These are phyloP conservation scores for Sarcophaga carnaria DNA, from an alignment of 2,888 invertebrate species.

Conservation along the genomic window DNA sequence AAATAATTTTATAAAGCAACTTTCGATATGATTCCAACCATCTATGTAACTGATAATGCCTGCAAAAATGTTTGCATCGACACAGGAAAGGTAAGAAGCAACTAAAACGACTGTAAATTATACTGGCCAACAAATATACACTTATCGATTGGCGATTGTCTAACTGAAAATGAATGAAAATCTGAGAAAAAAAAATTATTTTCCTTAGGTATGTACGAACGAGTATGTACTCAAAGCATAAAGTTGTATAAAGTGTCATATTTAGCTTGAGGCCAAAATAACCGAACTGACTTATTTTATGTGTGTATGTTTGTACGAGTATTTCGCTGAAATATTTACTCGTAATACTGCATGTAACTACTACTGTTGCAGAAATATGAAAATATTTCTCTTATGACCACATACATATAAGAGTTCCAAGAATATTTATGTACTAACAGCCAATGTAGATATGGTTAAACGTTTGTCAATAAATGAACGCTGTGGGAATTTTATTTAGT, in stretches of 20 bases:
- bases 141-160: background rate
- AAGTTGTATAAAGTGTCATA: constrained; percentile 60
- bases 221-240: constrained; percentile 33
- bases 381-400: background rate
- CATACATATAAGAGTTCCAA: background rate
- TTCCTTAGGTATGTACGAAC: background rate
- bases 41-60: no score
- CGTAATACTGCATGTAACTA: background rate
- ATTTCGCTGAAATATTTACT: background rate
- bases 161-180: constrained; percentile 19
- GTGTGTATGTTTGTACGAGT: background rate
- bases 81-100: no score
- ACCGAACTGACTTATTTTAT: constrained; percentile 53
- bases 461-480: background rate
- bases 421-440: constrained; percentile 34
- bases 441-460: background rate
- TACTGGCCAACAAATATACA: background rate
- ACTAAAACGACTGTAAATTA: no score
- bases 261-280: constrained; percentile 57
- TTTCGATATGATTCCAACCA: no score
- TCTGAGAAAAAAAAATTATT: constrained; percentile 37
- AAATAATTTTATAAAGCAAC: no score
- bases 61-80: no score
- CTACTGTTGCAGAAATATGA: background rate
- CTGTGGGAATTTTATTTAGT: constrained; percentile 50